phyloP scores from a whole-genome alignment of 2,888 invertebrate species.

The Netelia fuscicornis region DNA sequence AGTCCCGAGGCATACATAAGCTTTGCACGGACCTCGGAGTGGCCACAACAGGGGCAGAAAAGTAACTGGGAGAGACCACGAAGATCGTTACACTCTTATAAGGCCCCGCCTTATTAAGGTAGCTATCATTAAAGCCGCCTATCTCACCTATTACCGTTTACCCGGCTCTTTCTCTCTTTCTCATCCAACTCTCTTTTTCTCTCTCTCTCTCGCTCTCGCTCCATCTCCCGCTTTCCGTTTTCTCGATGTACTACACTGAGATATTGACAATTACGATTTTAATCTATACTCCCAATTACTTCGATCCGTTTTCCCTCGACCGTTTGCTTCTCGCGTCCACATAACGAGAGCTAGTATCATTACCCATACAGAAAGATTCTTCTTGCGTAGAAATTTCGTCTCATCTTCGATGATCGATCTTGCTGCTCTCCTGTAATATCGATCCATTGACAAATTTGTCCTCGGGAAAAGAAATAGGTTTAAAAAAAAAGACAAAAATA shows the following conservation, averaged over 20 bases:
- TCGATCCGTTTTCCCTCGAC: conserved; percentile 74
- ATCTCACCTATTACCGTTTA: conserved; percentile 79
- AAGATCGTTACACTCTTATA: conserved; percentile 75
- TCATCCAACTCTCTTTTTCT: conserved; percentile 71
- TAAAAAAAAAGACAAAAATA: too few relatives aligned
- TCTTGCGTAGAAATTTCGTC: too few relatives aligned
- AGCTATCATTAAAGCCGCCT: conserved; percentile 81
- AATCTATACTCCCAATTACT: conserved; percentile 79
- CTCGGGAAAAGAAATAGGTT: too few relatives aligned
- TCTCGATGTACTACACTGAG: conserved; percentile 70
- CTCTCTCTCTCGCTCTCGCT: conserved; percentile 23
- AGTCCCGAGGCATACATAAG: conserved; percentile 60
- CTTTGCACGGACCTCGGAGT: conserved; percentile 25
- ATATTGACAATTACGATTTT: conserved; percentile 82
- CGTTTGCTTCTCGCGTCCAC: conserved; percentile 14
- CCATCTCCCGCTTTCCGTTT: conserved; percentile 40
- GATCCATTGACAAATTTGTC: too few relatives aligned
- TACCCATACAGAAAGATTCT: too few relatives aligned
- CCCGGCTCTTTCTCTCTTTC: conserved; percentile 55
- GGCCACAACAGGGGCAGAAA: conserved; percentile 60
- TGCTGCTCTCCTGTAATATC: too few relatives aligned
- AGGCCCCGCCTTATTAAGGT: conserved; percentile 80
- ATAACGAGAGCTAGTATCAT: not conserved
- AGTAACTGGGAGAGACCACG: conserved; percentile 69
- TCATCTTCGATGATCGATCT: too few relatives aligned